A percentile compares a stretch with the other conserved stretches of the same genome.
phyloP scores from a whole-genome alignment of 2,888 invertebrate genomes.

The Pardosa pseudoannulata region DNA sequence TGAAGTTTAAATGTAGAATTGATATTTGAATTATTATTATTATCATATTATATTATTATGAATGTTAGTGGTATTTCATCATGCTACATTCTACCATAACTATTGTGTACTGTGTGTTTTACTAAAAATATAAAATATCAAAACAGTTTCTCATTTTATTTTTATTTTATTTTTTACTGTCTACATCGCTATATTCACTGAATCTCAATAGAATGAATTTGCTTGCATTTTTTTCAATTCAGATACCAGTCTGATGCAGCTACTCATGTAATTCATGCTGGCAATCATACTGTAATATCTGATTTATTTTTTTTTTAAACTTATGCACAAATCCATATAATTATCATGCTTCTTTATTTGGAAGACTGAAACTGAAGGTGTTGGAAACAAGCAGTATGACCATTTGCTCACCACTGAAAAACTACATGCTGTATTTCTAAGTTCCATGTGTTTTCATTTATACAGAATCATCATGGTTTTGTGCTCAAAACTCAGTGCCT shows the following conservation, averaged over 20 bases:
- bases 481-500: conserved; percentile 66
- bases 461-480: conserved; percentile 64
- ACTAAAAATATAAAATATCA: too few species aligned
- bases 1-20: background rate
- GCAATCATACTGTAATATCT: too few species aligned
- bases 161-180: too few species aligned
- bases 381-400: conserved; percentile 59
- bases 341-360: conserved; percentile 46
- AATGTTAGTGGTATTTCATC: background rate
- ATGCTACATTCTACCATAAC: background rate
- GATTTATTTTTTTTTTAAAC: too few species aligned
- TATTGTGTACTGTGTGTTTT: background rate
- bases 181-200: too few species aligned
- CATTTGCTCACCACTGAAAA: conserved; percentile 59
- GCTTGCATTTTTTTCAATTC: too few species aligned
- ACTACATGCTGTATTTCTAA: conserved; percentile 56
- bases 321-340: background rate
- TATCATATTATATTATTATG: conserved; percentile 4
- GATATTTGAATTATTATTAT: background rate
- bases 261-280: too few species aligned
- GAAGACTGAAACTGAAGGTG: conserved; percentile 63
- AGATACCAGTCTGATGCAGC: too few species aligned
- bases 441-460: conserved; percentile 56
- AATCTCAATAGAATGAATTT: too few species aligned
- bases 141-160: too few species aligned